Evolutionary conservation across 2,797 vertebrate species (phyloP), one percentile per base, ranked within the genome.

Genomic region (Helicolenus hilgendorfi): DNA sequence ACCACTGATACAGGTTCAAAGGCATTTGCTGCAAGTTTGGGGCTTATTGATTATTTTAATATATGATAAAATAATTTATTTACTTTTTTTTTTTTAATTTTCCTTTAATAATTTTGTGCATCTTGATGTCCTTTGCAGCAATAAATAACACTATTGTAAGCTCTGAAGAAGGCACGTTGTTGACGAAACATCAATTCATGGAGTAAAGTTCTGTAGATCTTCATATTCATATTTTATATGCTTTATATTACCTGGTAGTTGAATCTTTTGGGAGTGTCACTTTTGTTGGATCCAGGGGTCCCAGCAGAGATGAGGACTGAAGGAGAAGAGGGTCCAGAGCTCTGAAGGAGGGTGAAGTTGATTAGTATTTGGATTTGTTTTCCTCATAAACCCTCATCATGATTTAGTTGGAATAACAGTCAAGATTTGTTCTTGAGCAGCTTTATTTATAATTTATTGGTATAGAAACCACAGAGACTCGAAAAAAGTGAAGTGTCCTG

Each of bases 281-380:
- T 98, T 95, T 97, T 98, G 96, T 97, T 97, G 55, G 98, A 98
- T 68, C 97, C 87, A 26, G 98, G 98, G 31, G 98, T 98, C 82
- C 98, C 98, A 83, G 95, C 88, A 79, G 98, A 97, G 77, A 97
- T 95, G 22, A 95, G 15, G 36, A 91, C 97, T 56, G 95, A 96
- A 24, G 98, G 97, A 76, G 98, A 98, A 11, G 97, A 97, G n/a
- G 97, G 83, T 83, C 98, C 98, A 95, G 97, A 96, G 71, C 95
- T 93, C 98, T 99, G 83, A 58, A 59, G 62, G 58, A 60, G 38
- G 38, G 80, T 26, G 8, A 53, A 41, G 38, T 31, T 36, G 1
- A 77, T 75, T 26, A 14, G 13, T 26, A 56, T 73, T 41, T 49
- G 1, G 0, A 65, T 79, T 18, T 4, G 11, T 24, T 74, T 81